A percentile compares a stretch with the other conserved stretches of the same genome.
Evolutionary conservation across 30 jellyfish, hydroid and myxozoan genomes (phyloP).

Genomic region (Aurelia sp.): DNA sequence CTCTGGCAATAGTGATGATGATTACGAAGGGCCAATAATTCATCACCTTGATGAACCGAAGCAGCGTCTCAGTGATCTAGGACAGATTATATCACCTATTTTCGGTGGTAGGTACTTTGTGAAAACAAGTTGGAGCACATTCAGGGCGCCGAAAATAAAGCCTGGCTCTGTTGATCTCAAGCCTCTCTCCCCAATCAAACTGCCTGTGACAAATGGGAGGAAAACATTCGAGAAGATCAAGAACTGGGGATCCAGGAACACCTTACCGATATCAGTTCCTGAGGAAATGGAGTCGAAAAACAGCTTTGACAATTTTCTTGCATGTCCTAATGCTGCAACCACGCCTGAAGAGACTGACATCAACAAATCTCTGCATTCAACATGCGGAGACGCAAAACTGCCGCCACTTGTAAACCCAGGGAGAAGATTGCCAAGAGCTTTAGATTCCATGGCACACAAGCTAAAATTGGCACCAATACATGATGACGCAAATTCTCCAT

Average conservation of each 20-base stretch:
- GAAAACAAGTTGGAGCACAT: conserved; percentile 73
- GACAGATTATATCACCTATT: conserved; percentile 63
- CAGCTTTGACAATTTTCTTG: conserved; percentile 12
- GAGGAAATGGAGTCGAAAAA: not conserved
- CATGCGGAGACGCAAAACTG: not conserved
- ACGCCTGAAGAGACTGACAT: not conserved
- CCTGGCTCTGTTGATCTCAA: conserved; percentile 42
- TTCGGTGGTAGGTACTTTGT: conserved; percentile 80
- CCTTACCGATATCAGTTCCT: not conserved
- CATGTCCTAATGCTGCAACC: not conserved
- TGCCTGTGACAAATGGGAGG: conserved; percentile 16
- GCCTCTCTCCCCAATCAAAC: conserved; percentile 46
- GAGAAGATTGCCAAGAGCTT: conserved; percentile 31
- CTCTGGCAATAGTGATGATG: conserved; percentile 22
- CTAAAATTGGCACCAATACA: conserved; percentile 14
- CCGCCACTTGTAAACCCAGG: not conserved
- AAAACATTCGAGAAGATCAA: conserved; percentile 57
- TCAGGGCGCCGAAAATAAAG: conserved; percentile 68
- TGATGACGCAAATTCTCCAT: conserved; percentile 9
- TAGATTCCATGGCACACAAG: conserved; percentile 26
- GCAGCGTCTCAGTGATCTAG: conserved; percentile 35
- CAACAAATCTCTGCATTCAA: not conserved
- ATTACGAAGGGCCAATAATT: conserved; percentile 64
- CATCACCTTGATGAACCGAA: conserved; percentile 53
- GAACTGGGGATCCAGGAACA: conserved; percentile 41